Evolutionary conservation across 2,888 invertebrate species (phyloP), one percentile per base, ranked within the genome.

Genomic region (Barypeithes pellucidus): DNA sequence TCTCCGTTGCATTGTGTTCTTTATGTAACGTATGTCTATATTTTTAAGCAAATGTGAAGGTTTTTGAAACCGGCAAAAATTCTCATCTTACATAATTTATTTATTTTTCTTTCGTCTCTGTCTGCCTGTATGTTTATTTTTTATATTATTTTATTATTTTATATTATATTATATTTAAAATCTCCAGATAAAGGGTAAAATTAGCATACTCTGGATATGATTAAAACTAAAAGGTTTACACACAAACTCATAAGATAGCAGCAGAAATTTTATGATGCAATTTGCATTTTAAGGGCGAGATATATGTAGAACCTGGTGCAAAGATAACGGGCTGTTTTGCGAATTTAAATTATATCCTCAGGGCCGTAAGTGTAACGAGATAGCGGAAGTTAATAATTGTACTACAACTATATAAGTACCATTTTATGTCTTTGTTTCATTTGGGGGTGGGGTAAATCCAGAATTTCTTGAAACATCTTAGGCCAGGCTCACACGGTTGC

Each of bases 301-400:
- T 69, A 69, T 36, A 69, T 69, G 69, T 69, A 52, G 39, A 60
- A 45, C 39, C 50, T 43, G 43, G 43, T 69, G 60, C 69, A 62
- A 39, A 69, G 69, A 69, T 69, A 69, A 69, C 62, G 22, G 62
- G 20, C 62, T 69, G 69, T 69, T 69, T 69, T 69, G 62, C 61
- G 52, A 62, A 69, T 62, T 69, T 69, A 69, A 69, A 69, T 69
- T 69, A 69, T 69, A 69, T 69, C 69, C 62, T 62, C n/a, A 69
- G 69, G 69, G 62, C 69, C 69, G 62, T 69, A 69, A 69, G 62
- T 69, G 69, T 54, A 54, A 41, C 62, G 69, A 69, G 69, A 69
- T 69, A 69, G 43, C 69, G 20, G 2, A 18, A 22, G 24, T 62
- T 69, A 69, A 69, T 52, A 60, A 63, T 63, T 50, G 50, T 50